Base-by-base conservation (phyloP, 2,797 vertebrate species). In the Malacoctenus gilli region DNA sequence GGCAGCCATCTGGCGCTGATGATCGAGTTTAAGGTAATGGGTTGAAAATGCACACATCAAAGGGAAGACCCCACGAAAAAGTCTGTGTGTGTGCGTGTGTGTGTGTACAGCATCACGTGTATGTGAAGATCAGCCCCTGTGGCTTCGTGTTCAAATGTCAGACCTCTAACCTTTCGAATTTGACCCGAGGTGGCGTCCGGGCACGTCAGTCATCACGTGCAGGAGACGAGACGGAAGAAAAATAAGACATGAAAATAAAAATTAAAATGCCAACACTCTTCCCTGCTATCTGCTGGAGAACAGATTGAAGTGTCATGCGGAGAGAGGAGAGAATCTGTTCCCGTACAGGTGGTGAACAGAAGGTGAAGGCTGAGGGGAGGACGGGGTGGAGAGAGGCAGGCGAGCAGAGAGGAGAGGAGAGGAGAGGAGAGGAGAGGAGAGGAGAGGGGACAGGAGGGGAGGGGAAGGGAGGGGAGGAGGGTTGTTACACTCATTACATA, bases 321-420 rank as follows among this genome's bases (percentile, higher is more conserved):
- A 71, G 85, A 86, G 76, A 70, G 60, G 75, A 79, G 84, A 80
- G 81, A 85, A 79, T 85, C 79, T 84, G 82, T 88, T 86, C 85
- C 81, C 72, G 60, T 85, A 84, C 85, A 89, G 87, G 86, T 88
- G 85, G 88, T 55, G 88, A 87, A 83, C 86, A 89, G 86, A 87
- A 86, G 88, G 88, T 85, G 84, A 83, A 75, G 83, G 85, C 77
- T 84, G 85, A 84, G 76, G 80, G 79, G 77, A 83, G 77, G 74
- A 74, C 8, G 25, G 68, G 75, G 65, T 58, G 71, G 59, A 58
- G 73, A 58, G 60, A 60, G 58, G 59, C 68, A 72, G 60, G 68
- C 7, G 70, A 70, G 61, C 52, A 68, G 72, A 54, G 64, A 40
- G 21, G 49, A n/a, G n/a, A n/a, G 23, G n/a, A n/a, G 23, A 51